phyloP scores from a whole-genome alignment of 2,888 invertebrate genomes.

The Cetonia aurata region DNA sequence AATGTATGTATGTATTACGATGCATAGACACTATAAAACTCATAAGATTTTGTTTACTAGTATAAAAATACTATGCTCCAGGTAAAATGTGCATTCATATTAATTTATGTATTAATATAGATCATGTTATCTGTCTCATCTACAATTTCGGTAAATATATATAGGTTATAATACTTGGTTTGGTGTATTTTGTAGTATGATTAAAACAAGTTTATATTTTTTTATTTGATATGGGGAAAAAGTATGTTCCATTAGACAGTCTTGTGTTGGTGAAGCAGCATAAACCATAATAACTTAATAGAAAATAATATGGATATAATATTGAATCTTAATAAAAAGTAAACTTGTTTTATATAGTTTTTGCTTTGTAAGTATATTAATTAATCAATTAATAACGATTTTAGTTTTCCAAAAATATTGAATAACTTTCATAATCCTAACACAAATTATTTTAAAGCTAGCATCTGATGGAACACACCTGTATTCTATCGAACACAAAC shows the following conservation, averaged over 20 bases:
- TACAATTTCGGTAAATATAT: constrained; percentile 30
- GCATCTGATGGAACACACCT: neutral
- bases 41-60: constrained; percentile 20
- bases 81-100: constrained; percentile 34
- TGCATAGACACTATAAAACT: constrained; percentile 27
- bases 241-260: constrained; percentile 18
- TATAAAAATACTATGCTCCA: constrained; percentile 37
- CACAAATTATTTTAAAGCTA: too few relatives aligned
- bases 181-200: constrained; percentile 16
- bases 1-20: neutral
- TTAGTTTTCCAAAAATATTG: too few relatives aligned
- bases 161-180: neutral
- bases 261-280: neutral
- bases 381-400: too few relatives aligned
- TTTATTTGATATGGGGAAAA: constrained; percentile 23
- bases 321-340: too few relatives aligned
- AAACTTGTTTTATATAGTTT: too few relatives aligned
- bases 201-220: neutral
- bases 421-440: too few relatives aligned
- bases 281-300: too few relatives aligned
- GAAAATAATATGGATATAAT: too few relatives aligned
- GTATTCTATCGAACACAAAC: neutral
- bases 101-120: constrained; percentile 11
- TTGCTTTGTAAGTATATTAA: too few relatives aligned
- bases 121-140: constrained; percentile 10